Evolutionary conservation across 2,888 invertebrate genomes (phyloP), one percentile per base, ranked within the genome.

Genomic region (Hybos culiciformis): DNA sequence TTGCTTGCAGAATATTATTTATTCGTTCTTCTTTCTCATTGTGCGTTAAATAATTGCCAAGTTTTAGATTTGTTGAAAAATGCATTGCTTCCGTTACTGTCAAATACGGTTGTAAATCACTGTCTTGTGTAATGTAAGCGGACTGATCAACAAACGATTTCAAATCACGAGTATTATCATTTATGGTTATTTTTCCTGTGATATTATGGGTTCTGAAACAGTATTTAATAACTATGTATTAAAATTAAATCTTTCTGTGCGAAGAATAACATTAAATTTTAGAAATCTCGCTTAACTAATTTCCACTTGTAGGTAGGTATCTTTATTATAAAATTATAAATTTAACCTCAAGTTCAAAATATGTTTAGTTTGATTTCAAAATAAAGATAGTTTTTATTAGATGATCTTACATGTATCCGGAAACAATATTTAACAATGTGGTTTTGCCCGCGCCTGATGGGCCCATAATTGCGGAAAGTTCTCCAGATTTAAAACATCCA

Each of bases 101-200:
- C 26, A 94, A 72, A 59, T 84, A 74, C 1, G 85, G 79, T 55
- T 92, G 82, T 17, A 93, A 70, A 56, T 75, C 74, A 54, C 85
- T 83, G 54, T 87, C 80, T 63, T 94, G 94, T 71, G 88, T 85
- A 49, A 94, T 92, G 66, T 91, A 93, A 52, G 88, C 88, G 4
- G 84, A 80, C 48, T 81, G 74, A 54, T 78, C 77, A 34, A 82
- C 73, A 53, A 88, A 81, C 44, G 70, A 66, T 50, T 78, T 74
- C 48, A 81, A 70, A 51, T 81, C 74, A 31, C 84, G 70, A 36
- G 70, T 57, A 24, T 71, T 70, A 4, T 80, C 82, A 58, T 91
- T 90, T n/a, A 90, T 72, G 37, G 68, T 67, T 26, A 91, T 72
- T 19, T 67, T 70, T 1, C 92, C 92, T 15, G 65, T 69, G n/a